Percentiles rank a stretch among this genome's conserved stretches.
phyloP scores from a whole-genome alignment of 2,797 vertebrate genomes.

The Furcifer pardalis region DNA sequence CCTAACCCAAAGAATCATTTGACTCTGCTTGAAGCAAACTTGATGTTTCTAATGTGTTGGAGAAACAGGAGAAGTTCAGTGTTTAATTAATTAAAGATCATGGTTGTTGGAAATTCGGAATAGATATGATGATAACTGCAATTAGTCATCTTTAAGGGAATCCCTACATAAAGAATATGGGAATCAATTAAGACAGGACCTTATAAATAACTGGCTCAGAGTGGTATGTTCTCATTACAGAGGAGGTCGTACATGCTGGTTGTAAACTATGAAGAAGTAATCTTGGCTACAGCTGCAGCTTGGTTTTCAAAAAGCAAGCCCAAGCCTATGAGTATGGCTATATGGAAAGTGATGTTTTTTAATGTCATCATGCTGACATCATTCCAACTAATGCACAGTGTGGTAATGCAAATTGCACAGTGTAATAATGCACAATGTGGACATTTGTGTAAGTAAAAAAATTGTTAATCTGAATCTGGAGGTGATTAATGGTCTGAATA shows the following conservation, averaged over 20 bases:
- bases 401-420: too few species aligned
- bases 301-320: slow-evolving; percentile 1
- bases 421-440: background rate
- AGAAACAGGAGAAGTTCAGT: background rate
- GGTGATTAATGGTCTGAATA: too few species aligned
- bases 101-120: background rate
- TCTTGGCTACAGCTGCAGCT: background rate
- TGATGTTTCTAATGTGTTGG: background rate
- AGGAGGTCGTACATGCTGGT: background rate
- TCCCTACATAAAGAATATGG: background rate
- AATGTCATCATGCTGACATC: background rate
- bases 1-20: background rate
- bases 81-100: background rate
- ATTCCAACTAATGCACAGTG: background rate
- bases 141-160: background rate
- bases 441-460: background rate
- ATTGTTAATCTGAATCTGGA: background rate
- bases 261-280: background rate
- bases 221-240: background rate
- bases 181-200: background rate
- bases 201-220: background rate
- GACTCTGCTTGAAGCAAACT: background rate
- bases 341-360: background rate
- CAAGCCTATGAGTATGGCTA: background rate
- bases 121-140: background rate